Percentiles rank a stretch among this genome's conserved stretches.
These are phyloP conservation scores for Acestrorhynchus altus DNA, from an alignment of 2,797 vertebrate genomes.

Conservation along the genomic window DNA sequence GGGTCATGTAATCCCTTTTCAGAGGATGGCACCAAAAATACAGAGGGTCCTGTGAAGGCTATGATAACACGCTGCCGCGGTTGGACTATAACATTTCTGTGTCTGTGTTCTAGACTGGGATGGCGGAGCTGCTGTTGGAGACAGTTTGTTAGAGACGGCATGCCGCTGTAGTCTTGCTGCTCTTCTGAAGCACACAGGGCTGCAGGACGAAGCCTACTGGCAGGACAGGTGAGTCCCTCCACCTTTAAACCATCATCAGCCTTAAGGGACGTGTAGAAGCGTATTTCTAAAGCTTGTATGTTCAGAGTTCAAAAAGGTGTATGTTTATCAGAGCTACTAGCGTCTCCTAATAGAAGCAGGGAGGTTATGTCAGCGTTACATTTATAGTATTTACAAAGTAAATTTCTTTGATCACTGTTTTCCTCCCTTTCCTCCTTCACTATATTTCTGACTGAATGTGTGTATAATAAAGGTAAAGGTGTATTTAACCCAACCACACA, in stretches of 20 bases:
- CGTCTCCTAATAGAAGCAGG: too few relatives aligned
- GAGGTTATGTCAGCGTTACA: too few relatives aligned
- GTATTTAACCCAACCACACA: too few relatives aligned
- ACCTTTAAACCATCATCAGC: not conserved
- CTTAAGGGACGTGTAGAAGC: not conserved
- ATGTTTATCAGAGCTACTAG: too few relatives aligned
- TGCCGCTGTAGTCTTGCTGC: conserved; percentile 82
- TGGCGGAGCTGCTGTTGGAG: conserved; percentile 67
- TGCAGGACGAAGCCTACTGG: conserved; percentile 78
- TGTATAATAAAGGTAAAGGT: conserved; percentile 27
- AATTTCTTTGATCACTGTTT: not conserved
- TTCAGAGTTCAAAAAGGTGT: too few relatives aligned
- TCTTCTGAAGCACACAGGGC: conserved; percentile 81
- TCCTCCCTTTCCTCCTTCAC: not conserved
- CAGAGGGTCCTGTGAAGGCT: not conserved
- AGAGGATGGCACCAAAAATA: too few relatives aligned
- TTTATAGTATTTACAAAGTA: not conserved
- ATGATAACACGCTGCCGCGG: not conserved
- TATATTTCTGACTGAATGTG: not conserved
- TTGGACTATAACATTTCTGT: conserved; percentile 40
- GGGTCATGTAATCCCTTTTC: too few relatives aligned
- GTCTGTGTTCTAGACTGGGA: conserved; percentile 77
- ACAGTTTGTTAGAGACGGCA: conserved; percentile 77
- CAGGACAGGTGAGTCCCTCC: conserved; percentile 73
- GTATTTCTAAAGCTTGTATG: too few relatives aligned